Evolutionary conservation across 2,888 invertebrate genomes (phyloP), one percentile per base, ranked within the genome.

Genomic region (Drosophila cracens): DNA sequence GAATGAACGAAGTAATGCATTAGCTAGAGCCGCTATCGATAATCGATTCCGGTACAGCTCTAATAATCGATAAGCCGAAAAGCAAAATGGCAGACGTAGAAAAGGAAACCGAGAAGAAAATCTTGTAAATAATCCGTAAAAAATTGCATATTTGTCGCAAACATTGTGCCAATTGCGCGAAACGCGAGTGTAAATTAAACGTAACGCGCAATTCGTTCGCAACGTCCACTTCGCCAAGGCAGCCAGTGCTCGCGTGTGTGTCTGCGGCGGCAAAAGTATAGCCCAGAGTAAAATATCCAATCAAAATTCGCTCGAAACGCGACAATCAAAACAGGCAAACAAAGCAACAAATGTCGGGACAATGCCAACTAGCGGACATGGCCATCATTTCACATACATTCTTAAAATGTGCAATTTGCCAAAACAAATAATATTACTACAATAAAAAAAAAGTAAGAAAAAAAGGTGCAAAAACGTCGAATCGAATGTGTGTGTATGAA

Each of bases 191-290:
- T 56, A 64, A 69, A 70, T 63, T 54, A 73, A 70, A 60, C 54
- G 66, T 51, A 66, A 60, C 59, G 60, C 58, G 51, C 53, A 74
- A 63, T 74, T 72, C 49, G n/a, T 63, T 65, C 52, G 51, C n/a
- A 61, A 49, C 36, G 57, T 52, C 65, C n/a, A 59, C 60, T 67
- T 70, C 27, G 57, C 21, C 51, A 52, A 66, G 46, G 53, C 27
- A 74, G 69, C 70, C 79, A 82, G 72, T 77, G 81, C 69, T 81
- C 74, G 86, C 83, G 86, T 81, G 89, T 84, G 82, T 87, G 81
- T 85, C 90, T 85, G 86, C 91, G 91, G 92, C 91, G 91, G 91
- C 91, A 92, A 91, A 87, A 81, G 78, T 65, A 87, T 87, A 91
- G 90, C 86, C 89, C 90, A 92, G 81, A 81, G 87, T 75, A 84